phyloP scores from a whole-genome alignment of 2,113 vertebrate species.

The Brienomyrus brachyistius region DNA sequence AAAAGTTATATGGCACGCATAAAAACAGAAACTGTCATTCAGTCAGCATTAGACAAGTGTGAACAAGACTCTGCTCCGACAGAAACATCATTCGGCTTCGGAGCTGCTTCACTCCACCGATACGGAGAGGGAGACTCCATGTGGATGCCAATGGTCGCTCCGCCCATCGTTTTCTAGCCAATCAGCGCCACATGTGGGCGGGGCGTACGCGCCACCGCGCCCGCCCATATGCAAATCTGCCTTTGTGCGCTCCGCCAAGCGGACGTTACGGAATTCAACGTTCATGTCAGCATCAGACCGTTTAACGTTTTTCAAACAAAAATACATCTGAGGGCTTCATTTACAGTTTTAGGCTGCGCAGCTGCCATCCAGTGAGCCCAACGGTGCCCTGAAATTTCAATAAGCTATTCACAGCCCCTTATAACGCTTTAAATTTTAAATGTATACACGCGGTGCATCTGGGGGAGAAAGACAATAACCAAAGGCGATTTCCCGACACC shows the following conservation, averaged over 20 bases:
- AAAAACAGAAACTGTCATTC: not conserved
- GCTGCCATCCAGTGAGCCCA: not conserved
- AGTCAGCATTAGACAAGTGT: conserved; percentile 21
- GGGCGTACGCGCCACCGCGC: conserved; percentile 27
- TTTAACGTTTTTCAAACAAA: not conserved
- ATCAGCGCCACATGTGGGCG: conserved; percentile 17
- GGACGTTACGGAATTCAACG: conserved; percentile 14
- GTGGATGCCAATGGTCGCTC: conserved; percentile 37
- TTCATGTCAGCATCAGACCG: not conserved
- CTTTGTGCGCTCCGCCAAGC: conserved; percentile 11
- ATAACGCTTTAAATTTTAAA: not conserved
- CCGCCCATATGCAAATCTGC: conserved; percentile 36
- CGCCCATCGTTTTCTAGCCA: conserved; percentile 42
- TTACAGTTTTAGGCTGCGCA: not conserved
- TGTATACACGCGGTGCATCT: not conserved
- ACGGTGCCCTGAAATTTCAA: not conserved
- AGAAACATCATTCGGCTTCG: conserved; percentile 38
- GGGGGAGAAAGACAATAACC: not conserved
- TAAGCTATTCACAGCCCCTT: not conserved
- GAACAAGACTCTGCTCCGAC: conserved; percentile 6
- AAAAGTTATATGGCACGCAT: not conserved
- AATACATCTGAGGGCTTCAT: not conserved
- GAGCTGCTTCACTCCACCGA: conserved; percentile 32
- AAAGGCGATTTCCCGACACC: not conserved
- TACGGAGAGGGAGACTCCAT: conserved; percentile 43